Evolutionary conservation across 2,888 invertebrate genomes (phyloP).

Genomic region (Aphelenchoides bicaudatus): DNA sequence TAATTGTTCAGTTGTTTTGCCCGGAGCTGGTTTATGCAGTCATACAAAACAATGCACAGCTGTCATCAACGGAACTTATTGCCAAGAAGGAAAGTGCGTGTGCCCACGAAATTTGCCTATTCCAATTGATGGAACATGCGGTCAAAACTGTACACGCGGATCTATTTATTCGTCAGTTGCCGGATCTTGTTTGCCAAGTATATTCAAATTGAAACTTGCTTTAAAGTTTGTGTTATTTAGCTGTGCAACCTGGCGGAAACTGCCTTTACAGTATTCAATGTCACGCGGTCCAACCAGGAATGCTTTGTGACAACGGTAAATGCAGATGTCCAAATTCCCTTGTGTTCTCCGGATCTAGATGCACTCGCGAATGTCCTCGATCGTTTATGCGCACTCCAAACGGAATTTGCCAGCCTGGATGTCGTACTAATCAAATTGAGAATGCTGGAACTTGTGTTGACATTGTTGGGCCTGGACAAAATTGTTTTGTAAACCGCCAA

Average conservation of each 20-base stretch:
- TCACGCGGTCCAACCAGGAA: constrained; percentile 54
- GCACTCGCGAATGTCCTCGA: constrained; percentile 35
- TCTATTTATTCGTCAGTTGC: constrained; percentile 56
- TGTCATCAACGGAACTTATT: constrained; percentile 46
- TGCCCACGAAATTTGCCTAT: constrained; percentile 55
- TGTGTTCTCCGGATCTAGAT: constrained; percentile 40
- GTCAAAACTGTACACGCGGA: constrained; percentile 49
- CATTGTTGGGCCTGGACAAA: constrained; percentile 46
- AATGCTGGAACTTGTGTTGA: constrained; percentile 53
- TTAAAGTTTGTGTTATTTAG: constrained; percentile 31
- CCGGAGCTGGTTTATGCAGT: constrained; percentile 55
- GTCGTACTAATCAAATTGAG: constrained; percentile 54
- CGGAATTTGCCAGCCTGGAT: constrained; percentile 55
- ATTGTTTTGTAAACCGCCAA: constrained; percentile 56
- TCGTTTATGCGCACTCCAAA: constrained; percentile 42
- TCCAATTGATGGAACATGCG: constrained; percentile 60
- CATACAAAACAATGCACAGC: constrained; percentile 59
- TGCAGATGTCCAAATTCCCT: constrained; percentile 40
- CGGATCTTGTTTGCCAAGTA: constrained; percentile 58
- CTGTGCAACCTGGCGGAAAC: constrained; percentile 55
- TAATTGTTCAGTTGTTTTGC: constrained; percentile 53
- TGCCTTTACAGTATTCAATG: constrained; percentile 60
- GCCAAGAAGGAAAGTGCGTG: constrained; percentile 51
- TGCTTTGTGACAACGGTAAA: constrained; percentile 48
- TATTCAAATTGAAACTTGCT: constrained; percentile 10